These are phyloP conservation scores for Xenentodon cancila DNA, from an alignment of 2,797 vertebrate species.

Conservation along the genomic window DNA sequence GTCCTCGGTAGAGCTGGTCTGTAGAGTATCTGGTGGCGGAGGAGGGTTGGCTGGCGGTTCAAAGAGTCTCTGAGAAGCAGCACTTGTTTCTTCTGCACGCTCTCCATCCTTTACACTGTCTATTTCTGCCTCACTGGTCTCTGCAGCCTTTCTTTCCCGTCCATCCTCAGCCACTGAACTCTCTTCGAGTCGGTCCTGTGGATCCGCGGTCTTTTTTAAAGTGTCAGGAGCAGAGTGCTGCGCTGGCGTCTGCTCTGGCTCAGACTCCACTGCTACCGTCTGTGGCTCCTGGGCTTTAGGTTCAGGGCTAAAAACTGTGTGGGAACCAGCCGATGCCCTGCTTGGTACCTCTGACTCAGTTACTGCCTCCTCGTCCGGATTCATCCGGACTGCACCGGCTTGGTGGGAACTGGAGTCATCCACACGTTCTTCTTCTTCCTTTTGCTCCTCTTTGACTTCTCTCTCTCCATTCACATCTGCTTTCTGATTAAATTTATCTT, in stretches of 20 bases:
- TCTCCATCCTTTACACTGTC: conserved; percentile 9
- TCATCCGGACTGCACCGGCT: conserved; percentile 3
- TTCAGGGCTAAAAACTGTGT: not conserved
- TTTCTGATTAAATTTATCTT: conserved; percentile 28
- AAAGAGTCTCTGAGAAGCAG: conserved; percentile 29
- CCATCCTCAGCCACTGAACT: conserved; percentile 7
- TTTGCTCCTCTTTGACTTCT: conserved; percentile 21
- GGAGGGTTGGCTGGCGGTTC: conserved; percentile 80
- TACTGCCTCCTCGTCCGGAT: not conserved
- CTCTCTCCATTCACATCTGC: conserved; percentile 64
- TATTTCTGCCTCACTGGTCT: not conserved
- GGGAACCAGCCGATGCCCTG: not conserved
- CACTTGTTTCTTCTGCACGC: conserved; percentile 3
- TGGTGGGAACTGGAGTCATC: not conserved
- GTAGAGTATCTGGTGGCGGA: conserved; percentile 65
- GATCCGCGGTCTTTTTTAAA: not conserved
- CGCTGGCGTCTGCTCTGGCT: conserved; percentile 8
- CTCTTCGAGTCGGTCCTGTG: conserved; percentile 5
- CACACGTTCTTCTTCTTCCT: conserved; percentile 10
- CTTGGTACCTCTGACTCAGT: conserved; percentile 1
- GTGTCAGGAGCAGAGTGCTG: conserved; percentile 3
- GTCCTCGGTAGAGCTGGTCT: conserved; percentile 35
- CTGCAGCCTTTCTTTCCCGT: conserved; percentile 2
- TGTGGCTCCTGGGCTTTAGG: not conserved
- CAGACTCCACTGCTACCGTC: not conserved